Evolutionary conservation across 2,113 vertebrate species (phyloP).

Genomic region (Lucifuga dentata): DNA sequence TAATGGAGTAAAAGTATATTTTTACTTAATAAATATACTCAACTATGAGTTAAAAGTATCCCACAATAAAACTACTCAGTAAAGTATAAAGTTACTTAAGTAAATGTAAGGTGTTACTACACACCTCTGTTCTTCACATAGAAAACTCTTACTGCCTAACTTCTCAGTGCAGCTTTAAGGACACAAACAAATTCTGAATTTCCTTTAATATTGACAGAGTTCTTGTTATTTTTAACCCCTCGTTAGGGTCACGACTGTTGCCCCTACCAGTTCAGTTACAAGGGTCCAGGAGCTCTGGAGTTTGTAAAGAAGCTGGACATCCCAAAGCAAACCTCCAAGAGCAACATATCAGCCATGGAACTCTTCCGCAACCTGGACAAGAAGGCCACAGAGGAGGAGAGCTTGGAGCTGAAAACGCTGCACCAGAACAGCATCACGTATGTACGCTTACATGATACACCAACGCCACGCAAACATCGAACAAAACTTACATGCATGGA

Average conservation of each 20-base stretch:
- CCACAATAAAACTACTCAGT: too few relatives aligned
- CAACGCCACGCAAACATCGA: neutral
- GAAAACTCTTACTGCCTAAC: neutral
- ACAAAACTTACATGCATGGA: too few relatives aligned
- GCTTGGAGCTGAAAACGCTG: constrained; percentile 70
- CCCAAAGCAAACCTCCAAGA: constrained; percentile 78
- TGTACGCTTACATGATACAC: too few relatives aligned
- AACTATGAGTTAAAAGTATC: too few relatives aligned
- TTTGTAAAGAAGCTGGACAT: constrained; percentile 82
- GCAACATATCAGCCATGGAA: constrained; percentile 82
- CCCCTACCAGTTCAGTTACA: constrained; percentile 82
- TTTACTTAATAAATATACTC: too few relatives aligned
- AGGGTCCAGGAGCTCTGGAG: constrained; percentile 70
- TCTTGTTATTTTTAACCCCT: neutral
- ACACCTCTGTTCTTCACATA: too few relatives aligned
- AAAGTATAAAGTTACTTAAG: too few relatives aligned
- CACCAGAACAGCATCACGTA: constrained; percentile 83
- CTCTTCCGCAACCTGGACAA: constrained; percentile 87
- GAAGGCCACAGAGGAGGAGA: constrained; percentile 80
- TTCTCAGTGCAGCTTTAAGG: neutral
- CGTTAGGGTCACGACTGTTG: constrained; percentile 85
- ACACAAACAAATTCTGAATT: neutral
- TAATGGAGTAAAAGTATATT: too few relatives aligned
- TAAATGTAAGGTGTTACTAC: too few relatives aligned
- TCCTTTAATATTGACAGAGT: neutral